Conservation (phyloP, 2,888 invertebrate species). For the Stenchaetothrips biformis region DNA sequence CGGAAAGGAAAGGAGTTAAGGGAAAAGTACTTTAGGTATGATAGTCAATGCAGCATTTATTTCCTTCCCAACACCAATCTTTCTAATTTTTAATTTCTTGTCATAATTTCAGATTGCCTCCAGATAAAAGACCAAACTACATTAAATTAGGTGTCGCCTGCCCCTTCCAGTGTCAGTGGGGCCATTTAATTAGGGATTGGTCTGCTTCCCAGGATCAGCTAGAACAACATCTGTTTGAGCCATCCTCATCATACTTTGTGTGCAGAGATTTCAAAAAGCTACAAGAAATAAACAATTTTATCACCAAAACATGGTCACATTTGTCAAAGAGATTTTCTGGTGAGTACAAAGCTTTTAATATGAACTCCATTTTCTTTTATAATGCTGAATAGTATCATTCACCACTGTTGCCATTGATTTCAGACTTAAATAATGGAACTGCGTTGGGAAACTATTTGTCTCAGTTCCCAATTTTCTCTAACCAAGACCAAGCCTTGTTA, state of each 20-base stretch:
- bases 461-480: constrained; percentile 33
- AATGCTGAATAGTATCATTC: too few relatives aligned
- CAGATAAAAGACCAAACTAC: constrained; percentile 80
- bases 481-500: constrained; percentile 49
- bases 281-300: constrained; percentile 48
- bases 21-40: constrained; percentile 58
- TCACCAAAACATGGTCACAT: neutral
- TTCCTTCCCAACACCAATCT: neutral
- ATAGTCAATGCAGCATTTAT: neutral
- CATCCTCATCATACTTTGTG: constrained; percentile 52
- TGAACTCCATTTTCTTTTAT: too few relatives aligned
- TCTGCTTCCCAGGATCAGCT: neutral
- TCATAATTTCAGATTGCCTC: constrained; percentile 55
- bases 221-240: neutral
- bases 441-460: neutral
- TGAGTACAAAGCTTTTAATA: constrained; percentile 39
- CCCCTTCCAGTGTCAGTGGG: constrained; percentile 76
- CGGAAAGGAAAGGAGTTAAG: constrained; percentile 47
- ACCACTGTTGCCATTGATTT: too few relatives aligned
- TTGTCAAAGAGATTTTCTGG: constrained; percentile 21
- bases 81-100: neutral
- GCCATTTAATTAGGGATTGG: constrained; percentile 65
- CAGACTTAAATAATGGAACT: too few relatives aligned
- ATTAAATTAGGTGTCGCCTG: constrained; percentile 67
- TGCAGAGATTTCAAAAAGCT: constrained; percentile 57